These are phyloP conservation scores for Acipenser oxyrinchus DNA, from an alignment of 2,797 vertebrate genomes.

Conservation along the genomic window DNA sequence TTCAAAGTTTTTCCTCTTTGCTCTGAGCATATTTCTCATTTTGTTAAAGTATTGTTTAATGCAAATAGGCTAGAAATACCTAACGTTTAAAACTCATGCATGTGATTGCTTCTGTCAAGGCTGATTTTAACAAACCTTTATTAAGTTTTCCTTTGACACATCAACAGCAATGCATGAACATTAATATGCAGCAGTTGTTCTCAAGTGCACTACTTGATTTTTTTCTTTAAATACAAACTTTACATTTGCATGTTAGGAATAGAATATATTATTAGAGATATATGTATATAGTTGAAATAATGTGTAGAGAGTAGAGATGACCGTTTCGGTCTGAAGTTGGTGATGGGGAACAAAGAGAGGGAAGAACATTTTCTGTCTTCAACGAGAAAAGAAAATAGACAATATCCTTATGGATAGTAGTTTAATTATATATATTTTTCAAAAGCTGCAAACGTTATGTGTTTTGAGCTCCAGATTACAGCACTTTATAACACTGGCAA, in stretches of 20 bases:
- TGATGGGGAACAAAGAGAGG: no score
- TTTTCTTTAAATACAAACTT: conserved; percentile 1
- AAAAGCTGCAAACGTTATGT: no score
- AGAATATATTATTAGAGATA: neutral
- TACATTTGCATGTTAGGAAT: neutral
- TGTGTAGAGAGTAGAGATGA: no score
- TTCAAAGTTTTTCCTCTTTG: conserved; percentile 64
- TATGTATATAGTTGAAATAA: neutral
- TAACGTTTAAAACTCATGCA: conserved; percentile 60
- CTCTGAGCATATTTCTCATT: conserved; percentile 48
- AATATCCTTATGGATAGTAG: no score
- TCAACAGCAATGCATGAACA: conserved; percentile 13
- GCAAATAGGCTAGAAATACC: conserved; percentile 63
- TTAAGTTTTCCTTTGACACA: conserved; percentile 55
- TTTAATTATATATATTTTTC: no score
- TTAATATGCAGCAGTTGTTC: conserved; percentile 4
- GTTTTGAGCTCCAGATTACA: conserved; percentile 22
- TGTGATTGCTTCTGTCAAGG: conserved; percentile 70
- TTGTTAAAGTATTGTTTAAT: conserved; percentile 33
- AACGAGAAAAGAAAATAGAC: no score
- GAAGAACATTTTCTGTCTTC: no score
- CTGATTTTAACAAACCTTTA: conserved; percentile 62
- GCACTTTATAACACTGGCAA: conserved; percentile 27
- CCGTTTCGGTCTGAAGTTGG: no score
- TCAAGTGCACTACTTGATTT: conserved; percentile 54